Evolutionary conservation across 2,888 invertebrate species (phyloP), one percentile per base, ranked within the genome.

Genomic region (Agonum fuliginosum): DNA sequence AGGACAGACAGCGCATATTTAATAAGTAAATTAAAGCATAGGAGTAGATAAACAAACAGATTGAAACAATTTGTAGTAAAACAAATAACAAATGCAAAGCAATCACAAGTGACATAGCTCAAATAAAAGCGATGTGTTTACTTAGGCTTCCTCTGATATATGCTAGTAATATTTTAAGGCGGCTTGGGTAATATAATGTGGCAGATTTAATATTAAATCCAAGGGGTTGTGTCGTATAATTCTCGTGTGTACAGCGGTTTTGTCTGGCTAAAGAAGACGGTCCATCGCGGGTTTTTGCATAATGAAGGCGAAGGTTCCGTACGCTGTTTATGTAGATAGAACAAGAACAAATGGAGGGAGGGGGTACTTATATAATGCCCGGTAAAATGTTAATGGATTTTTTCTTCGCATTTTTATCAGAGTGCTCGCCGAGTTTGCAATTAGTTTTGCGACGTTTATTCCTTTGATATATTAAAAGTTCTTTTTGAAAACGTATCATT

Each of bases 231-330:
- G 54, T 54, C 54, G 54, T 54, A 54, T 54, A 54, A 54, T 54
- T 54, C 24, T 22, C 24, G 54, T 22, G 54, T 27, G 24, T 20
- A 54, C 8, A 24, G n/a, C 54, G 24, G 54, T 54, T 54, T 54
- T 54, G 54, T 12, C 22, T 22, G n/a, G 48, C 12, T 54, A 24
- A 24, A 24, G 54, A 54, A 54, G 54, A 54, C 12, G 54, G 54
- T 54, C 54, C 54, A 54, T 54, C 54, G 20, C 54, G 54, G 12
- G 54, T 54, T 54, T 54, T 54, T 54, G 54, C 54, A 54, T 54
- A 54, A 54, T 54, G 54, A 54, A 54, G 24, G 54, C n/a, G n/a
- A n/a, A n/a, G 54, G 54, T 54, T 54, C n/a, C n/a, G n/a, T n/a
- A n/a, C n/a, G n/a, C n/a, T 54, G 54, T 54, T 54, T 54, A 54